phyloP scores from a whole-genome alignment of 1,140 invertebrate genomes.

The Harlomillsia oculata region DNA sequence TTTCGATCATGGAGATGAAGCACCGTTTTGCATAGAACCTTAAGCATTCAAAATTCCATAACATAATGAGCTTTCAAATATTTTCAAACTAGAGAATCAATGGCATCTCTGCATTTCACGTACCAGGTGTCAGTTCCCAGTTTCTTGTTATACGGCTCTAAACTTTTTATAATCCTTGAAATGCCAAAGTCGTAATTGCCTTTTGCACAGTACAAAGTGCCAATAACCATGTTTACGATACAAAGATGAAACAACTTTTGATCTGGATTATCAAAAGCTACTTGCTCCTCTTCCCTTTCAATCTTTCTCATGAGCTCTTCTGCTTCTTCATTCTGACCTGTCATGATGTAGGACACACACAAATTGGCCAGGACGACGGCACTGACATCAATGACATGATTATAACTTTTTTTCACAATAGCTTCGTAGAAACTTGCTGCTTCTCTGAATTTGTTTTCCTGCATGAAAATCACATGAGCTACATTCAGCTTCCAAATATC shows the following conservation, averaged over 20 bases:
- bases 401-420: constrained; percentile 92
- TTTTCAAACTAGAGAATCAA: too few relatives aligned
- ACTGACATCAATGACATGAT: constrained; percentile 87
- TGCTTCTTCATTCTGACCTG: constrained; percentile 93
- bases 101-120: too few relatives aligned
- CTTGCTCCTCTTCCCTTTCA: constrained; percentile 92
- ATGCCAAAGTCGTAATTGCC: constrained; percentile 99
- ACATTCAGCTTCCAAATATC: constrained; percentile 96
- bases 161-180: constrained; percentile 88
- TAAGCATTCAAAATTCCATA: background rate
- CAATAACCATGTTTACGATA: constrained; percentile 98
- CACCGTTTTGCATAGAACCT: constrained; percentile 88
- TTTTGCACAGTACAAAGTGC: constrained; percentile 96
- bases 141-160: constrained; percentile 92
- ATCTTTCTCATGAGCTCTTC: constrained; percentile 98
- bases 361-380: constrained; percentile 96
- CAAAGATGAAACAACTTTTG: constrained; percentile 95
- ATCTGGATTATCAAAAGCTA: constrained; percentile 84
- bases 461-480: constrained; percentile 98
- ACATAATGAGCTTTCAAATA: background rate
- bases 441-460: constrained; percentile 97
- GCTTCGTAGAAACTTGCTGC: constrained; percentile 97
- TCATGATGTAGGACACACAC: constrained; percentile 88
- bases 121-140: constrained; percentile 90
- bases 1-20: constrained; percentile 85